These are phyloP conservation scores for Cavia porcellus DNA, from an alignment of 2,113 vertebrate species.

Conservation along the genomic window DNA sequence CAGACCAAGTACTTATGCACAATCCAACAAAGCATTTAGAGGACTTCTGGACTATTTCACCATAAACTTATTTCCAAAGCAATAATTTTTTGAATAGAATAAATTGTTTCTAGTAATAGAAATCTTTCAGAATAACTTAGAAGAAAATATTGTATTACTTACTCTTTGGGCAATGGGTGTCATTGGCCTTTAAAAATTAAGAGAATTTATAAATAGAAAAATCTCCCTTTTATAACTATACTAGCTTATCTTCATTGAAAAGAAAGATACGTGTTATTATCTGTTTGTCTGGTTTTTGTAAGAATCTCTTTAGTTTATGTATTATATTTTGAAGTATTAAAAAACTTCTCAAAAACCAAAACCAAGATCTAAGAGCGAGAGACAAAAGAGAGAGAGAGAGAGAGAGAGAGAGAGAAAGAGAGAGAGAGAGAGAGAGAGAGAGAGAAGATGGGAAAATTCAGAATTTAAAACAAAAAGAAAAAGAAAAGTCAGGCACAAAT, in stretches of 20 bases:
- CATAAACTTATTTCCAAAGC: constrained; percentile 55
- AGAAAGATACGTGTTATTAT: neutral
- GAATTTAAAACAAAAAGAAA: neutral
- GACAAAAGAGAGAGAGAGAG: neutral
- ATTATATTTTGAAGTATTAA: neutral
- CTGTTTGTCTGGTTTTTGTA: neutral
- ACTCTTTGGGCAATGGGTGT: neutral
- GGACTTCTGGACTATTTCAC: constrained; percentile 15
- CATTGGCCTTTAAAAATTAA: constrained; percentile 34
- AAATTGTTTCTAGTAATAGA: neutral
- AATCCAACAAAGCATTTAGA: constrained; percentile 43
- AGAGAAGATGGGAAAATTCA: neutral
- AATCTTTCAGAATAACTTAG: constrained; percentile 3
- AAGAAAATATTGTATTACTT: constrained; percentile 33
- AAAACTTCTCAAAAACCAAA: neutral
- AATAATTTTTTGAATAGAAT: constrained; percentile 40
- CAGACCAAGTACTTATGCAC: constrained; percentile 39
- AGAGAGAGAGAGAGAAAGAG: no score
- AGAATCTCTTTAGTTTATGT: neutral
- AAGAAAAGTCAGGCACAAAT: neutral
- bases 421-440: no score
- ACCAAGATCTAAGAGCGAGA: neutral
- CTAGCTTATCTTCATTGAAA: neutral
- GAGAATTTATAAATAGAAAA: neutral
- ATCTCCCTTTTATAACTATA: neutral